Evolutionary conservation across 1,140 invertebrate species (phyloP).

Genomic region (Pseudomyrmex sp.): DNA sequence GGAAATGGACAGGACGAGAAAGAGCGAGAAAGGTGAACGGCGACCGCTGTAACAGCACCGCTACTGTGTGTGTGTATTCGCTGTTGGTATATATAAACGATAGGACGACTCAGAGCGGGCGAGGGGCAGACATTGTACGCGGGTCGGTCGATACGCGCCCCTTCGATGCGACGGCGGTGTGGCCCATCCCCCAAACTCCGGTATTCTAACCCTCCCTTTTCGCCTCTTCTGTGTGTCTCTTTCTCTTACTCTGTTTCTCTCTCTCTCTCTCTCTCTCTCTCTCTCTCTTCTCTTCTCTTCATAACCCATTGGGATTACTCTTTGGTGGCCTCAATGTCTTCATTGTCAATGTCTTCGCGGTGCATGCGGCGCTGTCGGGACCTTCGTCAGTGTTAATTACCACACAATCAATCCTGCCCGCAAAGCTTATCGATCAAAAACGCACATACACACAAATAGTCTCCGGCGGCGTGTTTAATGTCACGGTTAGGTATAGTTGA

Average conservation of each 20-base stretch:
- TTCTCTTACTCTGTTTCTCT: neutral
- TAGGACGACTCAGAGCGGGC: constrained; percentile 55
- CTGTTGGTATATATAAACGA: constrained; percentile 69
- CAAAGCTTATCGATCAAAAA: constrained; percentile 31
- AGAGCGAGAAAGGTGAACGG: neutral
- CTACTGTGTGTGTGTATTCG: constrained; percentile 66
- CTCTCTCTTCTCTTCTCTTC: neutral
- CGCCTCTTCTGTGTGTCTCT: neutral
- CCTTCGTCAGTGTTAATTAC: constrained; percentile 29
- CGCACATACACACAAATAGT: neutral
- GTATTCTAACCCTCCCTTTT: constrained; percentile 2
- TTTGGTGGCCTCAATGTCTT: constrained; percentile 14
- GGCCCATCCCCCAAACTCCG: constrained; percentile 60
- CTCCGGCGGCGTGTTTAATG: neutral
- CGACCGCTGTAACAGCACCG: constrained; percentile 59
- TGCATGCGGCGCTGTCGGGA: constrained; percentile 15
- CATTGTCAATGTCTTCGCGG: constrained; percentile 33
- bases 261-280: neutral
- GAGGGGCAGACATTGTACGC: constrained; percentile 60
- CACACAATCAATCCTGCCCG: constrained; percentile 13
- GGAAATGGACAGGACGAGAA: neutral
- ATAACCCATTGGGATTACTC: constrained; percentile 39
- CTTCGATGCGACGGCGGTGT: constrained; percentile 68
- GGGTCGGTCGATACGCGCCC: constrained; percentile 77
- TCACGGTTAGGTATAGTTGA: constrained; percentile 19